These are phyloP conservation scores for Limnephilus lunatus DNA, from an alignment of 2,888 invertebrate species.

Conservation along the genomic window DNA sequence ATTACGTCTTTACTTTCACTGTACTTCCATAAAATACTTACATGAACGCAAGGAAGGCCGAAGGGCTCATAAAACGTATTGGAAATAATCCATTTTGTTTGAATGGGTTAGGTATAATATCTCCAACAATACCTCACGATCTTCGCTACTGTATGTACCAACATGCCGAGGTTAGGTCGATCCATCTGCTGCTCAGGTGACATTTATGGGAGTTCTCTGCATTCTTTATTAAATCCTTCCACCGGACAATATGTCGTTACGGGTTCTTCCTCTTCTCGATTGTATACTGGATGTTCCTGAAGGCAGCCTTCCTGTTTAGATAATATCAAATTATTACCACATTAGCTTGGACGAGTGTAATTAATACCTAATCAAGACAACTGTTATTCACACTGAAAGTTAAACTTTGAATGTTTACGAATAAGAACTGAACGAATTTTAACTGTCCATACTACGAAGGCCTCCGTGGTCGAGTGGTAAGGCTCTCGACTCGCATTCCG, in stretches of 20 bases:
- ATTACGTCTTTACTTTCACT: too few species aligned
- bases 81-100: constrained; percentile 17
- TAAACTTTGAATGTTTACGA: too few species aligned
- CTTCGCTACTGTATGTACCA: background rate
- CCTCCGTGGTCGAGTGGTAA: too few species aligned
- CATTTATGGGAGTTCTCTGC: background rate
- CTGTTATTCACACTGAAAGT: too few species aligned
- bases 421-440: too few species aligned
- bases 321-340: background rate
- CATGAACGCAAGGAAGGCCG: background rate
- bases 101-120: background rate
- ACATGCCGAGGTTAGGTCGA: background rate
- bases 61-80: background rate
- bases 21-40: background rate
- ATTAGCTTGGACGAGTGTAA: background rate
- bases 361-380: too few species aligned
- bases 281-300: background rate
- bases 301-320: background rate
- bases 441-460: too few species aligned
- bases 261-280: background rate
- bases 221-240: constrained; percentile 9
- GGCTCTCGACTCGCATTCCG: too few species aligned
- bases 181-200: background rate
- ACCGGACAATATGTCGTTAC: constrained; percentile 20
- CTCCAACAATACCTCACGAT: background rate